phyloP scores from a whole-genome alignment of 2,797 vertebrate genomes.

The Miichthys miiuy region DNA sequence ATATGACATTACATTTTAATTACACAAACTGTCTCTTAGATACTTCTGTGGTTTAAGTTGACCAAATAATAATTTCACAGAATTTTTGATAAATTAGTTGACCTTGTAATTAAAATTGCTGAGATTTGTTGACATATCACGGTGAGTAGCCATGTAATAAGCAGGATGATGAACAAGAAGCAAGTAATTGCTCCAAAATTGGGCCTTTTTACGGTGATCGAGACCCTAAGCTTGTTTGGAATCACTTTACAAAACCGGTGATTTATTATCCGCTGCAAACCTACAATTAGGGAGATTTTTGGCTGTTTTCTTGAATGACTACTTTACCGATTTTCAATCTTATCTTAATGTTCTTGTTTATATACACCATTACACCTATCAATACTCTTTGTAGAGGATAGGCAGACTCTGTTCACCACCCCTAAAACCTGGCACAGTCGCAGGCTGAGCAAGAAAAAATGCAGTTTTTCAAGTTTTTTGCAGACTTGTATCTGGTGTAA shows the following conservation, averaged over 20 bases:
- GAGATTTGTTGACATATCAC: neutral
- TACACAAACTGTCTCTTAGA: neutral
- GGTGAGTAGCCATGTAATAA: neutral
- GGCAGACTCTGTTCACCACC: neutral
- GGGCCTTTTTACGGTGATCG: constrained; percentile 17
- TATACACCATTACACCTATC: constrained; percentile 35
- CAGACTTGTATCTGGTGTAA: constrained; percentile 19
- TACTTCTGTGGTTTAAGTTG: neutral
- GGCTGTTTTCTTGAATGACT: constrained; percentile 32
- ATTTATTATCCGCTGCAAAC: constrained; percentile 33
- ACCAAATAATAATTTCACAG: neutral
- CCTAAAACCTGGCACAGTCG: neutral
- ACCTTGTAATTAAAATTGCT: constrained; percentile 13
- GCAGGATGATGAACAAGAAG: constrained; percentile 2
- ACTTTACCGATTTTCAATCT: constrained; percentile 34
- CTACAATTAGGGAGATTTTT: constrained; percentile 28
- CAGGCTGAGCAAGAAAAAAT: constrained; percentile 11
- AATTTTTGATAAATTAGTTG: neutral
- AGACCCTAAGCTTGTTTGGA: constrained; percentile 2
- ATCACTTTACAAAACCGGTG: constrained; percentile 23
- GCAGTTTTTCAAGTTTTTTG: neutral
- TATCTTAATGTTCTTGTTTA: constrained; percentile 32
- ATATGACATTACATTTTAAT: constrained; percentile 7
- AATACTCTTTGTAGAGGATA: constrained; percentile 18
- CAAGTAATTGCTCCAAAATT: neutral